Conservation (phyloP, 2,797 vertebrate species). For the Myiotriccus ornatus region DNA sequence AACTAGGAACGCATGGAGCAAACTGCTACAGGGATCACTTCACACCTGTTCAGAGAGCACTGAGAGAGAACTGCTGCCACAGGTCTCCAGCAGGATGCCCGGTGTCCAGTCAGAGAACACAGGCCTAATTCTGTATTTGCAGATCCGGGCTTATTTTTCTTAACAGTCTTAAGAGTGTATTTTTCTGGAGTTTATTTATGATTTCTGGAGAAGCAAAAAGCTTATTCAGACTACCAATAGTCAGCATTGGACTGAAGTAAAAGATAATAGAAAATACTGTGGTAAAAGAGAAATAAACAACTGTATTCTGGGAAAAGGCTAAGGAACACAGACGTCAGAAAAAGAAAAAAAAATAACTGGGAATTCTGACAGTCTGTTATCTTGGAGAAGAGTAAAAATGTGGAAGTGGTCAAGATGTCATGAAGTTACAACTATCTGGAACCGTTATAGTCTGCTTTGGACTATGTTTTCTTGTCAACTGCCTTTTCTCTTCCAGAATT, state of each 20-base stretch:
- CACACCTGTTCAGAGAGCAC: neutral
- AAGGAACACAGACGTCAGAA: neutral
- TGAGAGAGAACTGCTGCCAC: neutral
- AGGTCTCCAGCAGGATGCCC: neutral
- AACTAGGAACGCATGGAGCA: accelerated
- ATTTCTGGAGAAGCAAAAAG: neutral
- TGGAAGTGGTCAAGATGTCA: slow-evolving; percentile 5
- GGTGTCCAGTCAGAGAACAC: neutral
- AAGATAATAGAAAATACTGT: neutral
- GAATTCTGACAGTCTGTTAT: neutral
- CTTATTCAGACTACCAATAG: neutral
- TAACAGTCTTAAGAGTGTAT: neutral
- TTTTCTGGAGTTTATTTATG: neutral
- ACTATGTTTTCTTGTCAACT: neutral
- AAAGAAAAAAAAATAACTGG: neutral
- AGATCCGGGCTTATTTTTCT: neutral
- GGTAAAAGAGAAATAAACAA: neutral
- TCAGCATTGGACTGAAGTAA: neutral
- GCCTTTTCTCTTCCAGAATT: neutral
- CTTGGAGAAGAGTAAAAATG: neutral
- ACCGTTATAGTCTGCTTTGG: neutral
- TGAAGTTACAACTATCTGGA: slow-evolving; percentile 6
- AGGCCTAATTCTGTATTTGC: neutral
- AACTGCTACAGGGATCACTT: neutral
- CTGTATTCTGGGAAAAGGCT: slow-evolving; percentile 27